Conservation (phyloP, 2,888 invertebrate genomes). For the Nowickia ferox region DNA sequence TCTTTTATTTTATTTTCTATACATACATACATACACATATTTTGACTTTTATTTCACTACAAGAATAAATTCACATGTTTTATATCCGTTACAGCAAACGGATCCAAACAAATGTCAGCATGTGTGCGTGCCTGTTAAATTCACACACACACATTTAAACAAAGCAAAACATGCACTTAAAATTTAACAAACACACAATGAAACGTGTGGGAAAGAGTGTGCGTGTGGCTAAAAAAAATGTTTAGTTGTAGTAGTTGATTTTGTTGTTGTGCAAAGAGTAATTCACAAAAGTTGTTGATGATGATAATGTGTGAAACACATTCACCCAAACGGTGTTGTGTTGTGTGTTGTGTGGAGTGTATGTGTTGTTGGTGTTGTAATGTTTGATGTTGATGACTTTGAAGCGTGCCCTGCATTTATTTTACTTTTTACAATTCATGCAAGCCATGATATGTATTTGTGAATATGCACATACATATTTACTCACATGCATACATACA, state of each 20-base stretch:
- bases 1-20: not conserved
- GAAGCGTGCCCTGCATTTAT: constrained; percentile 73
- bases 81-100: constrained; percentile 55
- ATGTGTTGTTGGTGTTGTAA: constrained; percentile 49
- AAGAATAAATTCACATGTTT: constrained; percentile 43
- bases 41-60: not conserved
- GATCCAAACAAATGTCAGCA: constrained; percentile 39
- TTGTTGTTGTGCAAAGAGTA: constrained; percentile 22
- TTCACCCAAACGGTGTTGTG: not conserved
- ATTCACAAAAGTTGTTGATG: constrained; percentile 39
- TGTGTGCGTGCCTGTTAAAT: constrained; percentile 21
- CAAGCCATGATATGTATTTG: constrained; percentile 11
- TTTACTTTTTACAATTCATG: constrained; percentile 43
- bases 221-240: not conserved
- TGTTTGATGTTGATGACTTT: constrained; percentile 72
- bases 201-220: not conserved
- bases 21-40: not conserved
- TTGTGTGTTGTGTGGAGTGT: constrained; percentile 13
- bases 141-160: constrained; percentile 20
- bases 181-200: constrained; percentile 27
- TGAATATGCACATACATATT: not conserved
- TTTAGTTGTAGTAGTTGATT: not conserved
- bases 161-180: constrained; percentile 31
- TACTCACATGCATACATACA: not conserved
- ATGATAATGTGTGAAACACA: constrained; percentile 38